Base-by-base conservation (phyloP, 2,888 invertebrate species). In the Adineta ricciae region DNA sequence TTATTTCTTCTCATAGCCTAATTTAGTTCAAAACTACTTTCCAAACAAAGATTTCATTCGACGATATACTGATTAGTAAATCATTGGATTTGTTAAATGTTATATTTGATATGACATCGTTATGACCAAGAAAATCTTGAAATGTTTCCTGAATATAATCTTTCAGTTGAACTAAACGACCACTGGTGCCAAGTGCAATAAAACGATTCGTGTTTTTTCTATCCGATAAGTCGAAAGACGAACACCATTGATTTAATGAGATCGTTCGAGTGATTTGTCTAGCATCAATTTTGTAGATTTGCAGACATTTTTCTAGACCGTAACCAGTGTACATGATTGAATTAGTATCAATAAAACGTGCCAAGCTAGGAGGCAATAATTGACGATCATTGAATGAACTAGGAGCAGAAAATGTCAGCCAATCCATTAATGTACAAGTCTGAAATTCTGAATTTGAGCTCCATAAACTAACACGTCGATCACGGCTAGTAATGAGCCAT, bases 71-170 rank as follows among this genome's bases (percentile, higher is more conserved):
- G 85, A 90, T 87, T 56, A 90, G 86, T 21, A 86, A 87, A 84
- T 87, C 88, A 36, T 90, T 88, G 86, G 89, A 88, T 7, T 88
- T 88, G 11, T 90, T 89, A 87, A 90, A 90, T 83, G 88, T 88
- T n/a, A 88, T 88, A 73, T 88, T 86, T 84, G 87, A 87, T 32
- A 90, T 87, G 21, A 87, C 86, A 86, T 90, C 90, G 87, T 88
- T 88, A 87, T 90, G 89, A 49, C 89, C 89, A 16, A 88, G 87
- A 86, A 89, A 90, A 87, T 90, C 90, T 87, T 90, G 90, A 87
- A 90, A 90, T 86, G 89, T 90, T 46, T 89, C 89, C 86, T 90
- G 89, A 87, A 88, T 88, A 86, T 90, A 90, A 85, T 90, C 90
- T 86, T 89, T 87, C 84, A 90, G 86, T 87, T 90, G 90, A 86